These are phyloP conservation scores for Oscheius myriophilus DNA, from an alignment of 2,888 invertebrate species.

Conservation along the genomic window DNA sequence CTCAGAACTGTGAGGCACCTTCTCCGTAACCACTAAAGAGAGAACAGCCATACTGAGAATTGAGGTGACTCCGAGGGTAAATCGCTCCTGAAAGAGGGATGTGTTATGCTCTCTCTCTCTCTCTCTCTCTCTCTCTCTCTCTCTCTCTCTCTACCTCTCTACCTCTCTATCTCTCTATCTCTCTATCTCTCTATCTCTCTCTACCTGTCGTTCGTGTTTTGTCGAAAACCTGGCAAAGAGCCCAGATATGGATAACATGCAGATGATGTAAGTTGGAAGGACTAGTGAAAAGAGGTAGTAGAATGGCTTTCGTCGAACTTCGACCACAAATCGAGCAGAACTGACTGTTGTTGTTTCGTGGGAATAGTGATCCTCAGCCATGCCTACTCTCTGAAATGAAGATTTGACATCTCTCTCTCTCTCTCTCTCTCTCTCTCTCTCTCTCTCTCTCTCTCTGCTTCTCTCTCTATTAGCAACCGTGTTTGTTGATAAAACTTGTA, in stretches of 20 bases:
- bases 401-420: not conserved
- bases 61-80: constrained; percentile 64
- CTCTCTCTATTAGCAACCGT: not conserved
- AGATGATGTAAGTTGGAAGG: constrained; percentile 63
- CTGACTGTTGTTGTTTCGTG: constrained; percentile 57
- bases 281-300: constrained; percentile 60
- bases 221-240: constrained; percentile 63
- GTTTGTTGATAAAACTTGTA: not conserved
- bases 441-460: not conserved
- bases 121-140: not conserved
- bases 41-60: constrained; percentile 64
- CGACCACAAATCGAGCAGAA: constrained; percentile 48
- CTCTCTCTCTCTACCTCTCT: constrained; percentile 46
- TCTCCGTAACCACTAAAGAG: constrained; percentile 62
- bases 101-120: not conserved
- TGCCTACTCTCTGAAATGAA: constrained; percentile 44
- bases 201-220: constrained; percentile 59
- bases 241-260: constrained; percentile 59
- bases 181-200: not conserved
- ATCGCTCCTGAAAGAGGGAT: constrained; percentile 52
- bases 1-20: constrained; percentile 63
- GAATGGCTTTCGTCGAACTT: constrained; percentile 58
- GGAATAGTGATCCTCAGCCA: constrained; percentile 48
- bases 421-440: not conserved
- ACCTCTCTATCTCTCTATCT: not conserved